Percentiles rank a stretch among this genome's conserved stretches.
These are phyloP conservation scores for Psettodes erumei DNA, from an alignment of 2,113 vertebrate genomes.

Conservation along the genomic window DNA sequence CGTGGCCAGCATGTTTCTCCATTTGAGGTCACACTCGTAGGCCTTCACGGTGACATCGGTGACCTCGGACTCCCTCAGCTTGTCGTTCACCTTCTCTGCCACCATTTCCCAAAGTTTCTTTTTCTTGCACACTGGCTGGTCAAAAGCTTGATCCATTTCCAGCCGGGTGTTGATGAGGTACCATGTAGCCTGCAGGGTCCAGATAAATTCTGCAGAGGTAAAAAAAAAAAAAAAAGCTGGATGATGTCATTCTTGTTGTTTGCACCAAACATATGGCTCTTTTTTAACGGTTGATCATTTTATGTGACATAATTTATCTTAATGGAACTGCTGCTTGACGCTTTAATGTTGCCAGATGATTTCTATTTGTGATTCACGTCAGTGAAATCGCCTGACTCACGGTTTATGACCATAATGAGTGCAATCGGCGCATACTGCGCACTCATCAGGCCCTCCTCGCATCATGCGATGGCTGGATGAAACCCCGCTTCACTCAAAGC, in stretches of 20 bases:
- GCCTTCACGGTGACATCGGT: conserved; percentile 70
- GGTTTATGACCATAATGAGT: neutral
- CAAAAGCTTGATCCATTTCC: conserved; percentile 82
- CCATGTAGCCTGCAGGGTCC: conserved; percentile 84
- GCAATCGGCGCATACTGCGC: neutral
- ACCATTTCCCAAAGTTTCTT: conserved; percentile 84
- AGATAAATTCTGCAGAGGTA: conserved; percentile 79
- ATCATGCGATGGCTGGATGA: conserved; percentile 43
- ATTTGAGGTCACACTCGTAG: conserved; percentile 85
- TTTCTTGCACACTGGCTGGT: conserved; percentile 84
- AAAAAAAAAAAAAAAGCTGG: neutral
- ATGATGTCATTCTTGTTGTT: neutral
- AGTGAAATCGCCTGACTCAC: neutral
- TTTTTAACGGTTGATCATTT: neutral
- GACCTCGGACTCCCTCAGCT: conserved; percentile 68
- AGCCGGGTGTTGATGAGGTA: conserved; percentile 79
- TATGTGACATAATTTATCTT: neutral
- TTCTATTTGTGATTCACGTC: neutral
- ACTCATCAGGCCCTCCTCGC: conserved; percentile 63
- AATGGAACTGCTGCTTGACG: neutral
- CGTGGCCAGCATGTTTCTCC: conserved; percentile 84
- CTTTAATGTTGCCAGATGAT: neutral
- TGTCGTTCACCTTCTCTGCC: conserved; percentile 76
- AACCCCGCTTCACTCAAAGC: conserved; percentile 10
- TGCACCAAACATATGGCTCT: neutral